A percentile compares a stretch with the other conserved stretches of the same genome.
phyloP scores from a whole-genome alignment of 2,113 vertebrate genomes.

The Meriones unguiculatus region DNA sequence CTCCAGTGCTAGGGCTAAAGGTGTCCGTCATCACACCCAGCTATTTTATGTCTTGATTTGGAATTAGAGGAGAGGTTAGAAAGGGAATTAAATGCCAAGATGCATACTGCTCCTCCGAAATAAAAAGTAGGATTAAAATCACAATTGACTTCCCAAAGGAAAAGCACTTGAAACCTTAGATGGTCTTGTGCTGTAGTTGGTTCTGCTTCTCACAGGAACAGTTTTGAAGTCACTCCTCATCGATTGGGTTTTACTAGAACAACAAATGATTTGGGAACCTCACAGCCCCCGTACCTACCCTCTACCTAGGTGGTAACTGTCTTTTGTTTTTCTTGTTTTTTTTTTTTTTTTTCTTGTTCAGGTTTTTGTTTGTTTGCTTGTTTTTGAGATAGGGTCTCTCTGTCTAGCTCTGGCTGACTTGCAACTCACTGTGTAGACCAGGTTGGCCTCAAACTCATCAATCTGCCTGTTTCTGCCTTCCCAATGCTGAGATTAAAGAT shows the following conservation, averaged over 20 bases:
- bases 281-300: not conserved
- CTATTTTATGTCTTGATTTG: conserved; percentile 47
- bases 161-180: conserved; percentile 57
- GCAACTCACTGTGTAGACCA: not conserved
- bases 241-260: conserved; percentile 14
- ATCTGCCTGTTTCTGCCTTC: not conserved
- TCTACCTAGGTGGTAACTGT: not conserved
- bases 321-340: too few species aligned
- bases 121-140: conserved; percentile 56
- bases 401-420: not conserved
- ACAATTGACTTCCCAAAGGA: conserved; percentile 1
- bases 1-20: not conserved
- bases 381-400: not conserved
- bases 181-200: not conserved
- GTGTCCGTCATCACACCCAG: not conserved
- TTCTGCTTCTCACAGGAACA: conserved; percentile 17
- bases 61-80: conserved; percentile 29
- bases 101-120: conserved; percentile 4
- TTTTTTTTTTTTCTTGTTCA: not conserved
- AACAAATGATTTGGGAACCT: conserved; percentile 25
- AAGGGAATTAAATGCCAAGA: conserved; percentile 26
- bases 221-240: not conserved
- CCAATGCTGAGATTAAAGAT: not conserved
- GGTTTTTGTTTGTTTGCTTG: not conserved
- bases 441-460: not conserved